phyloP scores from a whole-genome alignment of 2,113 vertebrate genomes.

The Nannospalax galili region DNA sequence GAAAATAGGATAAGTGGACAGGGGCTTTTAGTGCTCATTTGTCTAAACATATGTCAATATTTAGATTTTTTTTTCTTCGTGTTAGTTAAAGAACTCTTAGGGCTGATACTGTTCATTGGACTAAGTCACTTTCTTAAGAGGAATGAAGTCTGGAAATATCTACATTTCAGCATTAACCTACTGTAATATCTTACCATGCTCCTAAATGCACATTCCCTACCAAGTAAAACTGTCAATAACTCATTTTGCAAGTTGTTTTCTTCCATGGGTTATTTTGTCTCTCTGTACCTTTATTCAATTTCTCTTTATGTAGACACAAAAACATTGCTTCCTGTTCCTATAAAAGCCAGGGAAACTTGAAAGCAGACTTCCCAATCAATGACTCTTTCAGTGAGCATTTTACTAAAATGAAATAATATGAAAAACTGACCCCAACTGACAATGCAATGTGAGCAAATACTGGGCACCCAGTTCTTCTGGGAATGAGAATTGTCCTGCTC shows the following conservation, averaged over 20 bases:
- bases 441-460: background rate
- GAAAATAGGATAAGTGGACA: background rate
- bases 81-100: background rate
- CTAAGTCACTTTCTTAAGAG: background rate
- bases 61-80: conserved; percentile 17
- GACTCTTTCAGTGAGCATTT: background rate
- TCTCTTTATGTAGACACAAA: background rate
- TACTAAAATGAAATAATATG: background rate
- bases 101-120: background rate
- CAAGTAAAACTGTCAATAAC: conserved; percentile 16
- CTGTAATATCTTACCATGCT: background rate
- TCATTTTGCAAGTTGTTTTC: background rate
- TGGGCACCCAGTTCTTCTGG: background rate
- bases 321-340: background rate
- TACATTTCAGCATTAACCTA: background rate
- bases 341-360: background rate
- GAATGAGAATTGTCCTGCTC: background rate
- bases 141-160: background rate
- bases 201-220: conserved; percentile 16
- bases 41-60: background rate
- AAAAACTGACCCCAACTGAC: background rate
- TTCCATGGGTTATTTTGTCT: background rate
- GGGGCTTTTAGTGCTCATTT: conserved; percentile 8
- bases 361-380: background rate
- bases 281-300: background rate